Evolutionary conservation across 2,797 vertebrate species (phyloP).

Genomic region (Molossus alvarezi): DNA sequence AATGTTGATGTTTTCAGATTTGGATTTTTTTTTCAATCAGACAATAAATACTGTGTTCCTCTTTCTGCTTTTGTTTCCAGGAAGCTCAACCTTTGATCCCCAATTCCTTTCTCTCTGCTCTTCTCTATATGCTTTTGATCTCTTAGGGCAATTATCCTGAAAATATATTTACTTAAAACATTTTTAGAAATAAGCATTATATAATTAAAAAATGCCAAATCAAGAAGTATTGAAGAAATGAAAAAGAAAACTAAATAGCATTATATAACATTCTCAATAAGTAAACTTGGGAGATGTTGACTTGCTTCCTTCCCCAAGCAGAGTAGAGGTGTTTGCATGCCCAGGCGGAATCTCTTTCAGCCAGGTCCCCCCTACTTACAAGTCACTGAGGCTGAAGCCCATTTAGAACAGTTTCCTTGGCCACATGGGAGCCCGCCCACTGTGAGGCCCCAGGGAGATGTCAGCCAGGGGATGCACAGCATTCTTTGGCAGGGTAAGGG

Average conservation of each 20-base stretch:
- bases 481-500: not conserved
- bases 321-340: no score
- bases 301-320: not conserved
- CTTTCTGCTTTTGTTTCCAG: not conserved
- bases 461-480: not conserved
- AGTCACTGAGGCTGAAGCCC: not conserved
- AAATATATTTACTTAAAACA: not conserved
- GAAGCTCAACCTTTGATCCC: not conserved
- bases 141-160: not conserved
- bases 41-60: not conserved
- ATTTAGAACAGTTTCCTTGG: not conserved
- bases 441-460: not conserved
- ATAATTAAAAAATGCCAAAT: not conserved
- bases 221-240: not conserved
- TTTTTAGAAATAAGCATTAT: not conserved
- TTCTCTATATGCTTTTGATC: not conserved
- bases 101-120: not conserved
- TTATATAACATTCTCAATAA: not conserved
- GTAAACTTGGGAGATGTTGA: not conserved
- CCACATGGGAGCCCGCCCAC: not conserved
- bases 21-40: not conserved
- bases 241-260: not conserved
- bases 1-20: not conserved
- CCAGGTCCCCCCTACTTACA: not conserved
- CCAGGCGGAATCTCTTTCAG: not conserved